Conservation (phyloP, 1,140 invertebrate species). For the Drosophila watanabei region DNA sequence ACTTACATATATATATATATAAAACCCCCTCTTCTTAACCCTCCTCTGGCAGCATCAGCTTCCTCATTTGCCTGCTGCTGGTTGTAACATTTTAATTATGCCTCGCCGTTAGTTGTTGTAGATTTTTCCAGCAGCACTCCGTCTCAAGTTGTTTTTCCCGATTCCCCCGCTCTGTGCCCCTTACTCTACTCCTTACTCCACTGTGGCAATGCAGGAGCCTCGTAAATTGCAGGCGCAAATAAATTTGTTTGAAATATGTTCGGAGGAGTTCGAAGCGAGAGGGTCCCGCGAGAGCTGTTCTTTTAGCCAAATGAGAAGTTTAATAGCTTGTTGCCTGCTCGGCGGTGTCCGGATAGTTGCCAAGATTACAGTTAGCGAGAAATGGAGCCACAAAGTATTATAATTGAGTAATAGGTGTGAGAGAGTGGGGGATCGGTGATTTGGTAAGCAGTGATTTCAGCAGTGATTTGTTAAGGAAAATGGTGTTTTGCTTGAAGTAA, state of each 20-base stretch:
- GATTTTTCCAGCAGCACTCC: conserved; percentile 34
- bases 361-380: conserved; percentile 31
- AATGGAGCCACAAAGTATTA: conserved; percentile 15
- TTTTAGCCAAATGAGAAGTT: conserved; percentile 45
- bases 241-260: conserved; percentile 80
- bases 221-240: conserved; percentile 79
- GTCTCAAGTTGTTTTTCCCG: conserved; percentile 18
- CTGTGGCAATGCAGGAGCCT: conserved; percentile 41
- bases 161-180: conserved; percentile 1
- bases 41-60: conserved; percentile 44
- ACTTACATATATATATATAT: background rate
- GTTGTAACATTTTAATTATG: conserved; percentile 80
- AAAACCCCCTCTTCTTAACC: conserved; percentile 20
- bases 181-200: background rate
- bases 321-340: conserved; percentile 56
- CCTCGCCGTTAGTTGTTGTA: conserved; percentile 60
- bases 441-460: background rate
- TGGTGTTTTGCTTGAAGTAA: fast-evolving
- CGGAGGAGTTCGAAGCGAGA: conserved; percentile 31
- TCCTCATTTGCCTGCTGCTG: conserved; percentile 73
- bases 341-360: conserved; percentile 13
- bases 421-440: background rate
- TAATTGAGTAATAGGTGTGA: conserved; percentile 1
- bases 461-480: background rate
- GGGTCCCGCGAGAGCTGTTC: conserved; percentile 18